These are phyloP conservation scores for Molorchus minor DNA, from an alignment of 2,888 invertebrate species.

Conservation along the genomic window DNA sequence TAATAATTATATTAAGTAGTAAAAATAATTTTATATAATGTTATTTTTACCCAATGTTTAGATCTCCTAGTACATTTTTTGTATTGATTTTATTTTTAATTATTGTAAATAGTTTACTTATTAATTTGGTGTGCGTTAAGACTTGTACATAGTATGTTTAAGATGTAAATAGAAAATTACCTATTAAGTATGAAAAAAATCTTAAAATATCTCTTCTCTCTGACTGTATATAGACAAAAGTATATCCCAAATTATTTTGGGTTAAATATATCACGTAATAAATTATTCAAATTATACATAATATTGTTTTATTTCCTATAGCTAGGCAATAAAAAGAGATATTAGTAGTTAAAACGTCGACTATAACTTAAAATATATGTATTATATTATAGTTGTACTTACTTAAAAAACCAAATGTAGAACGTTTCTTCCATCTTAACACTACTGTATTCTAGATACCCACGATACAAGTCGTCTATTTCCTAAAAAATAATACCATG, in stretches of 20 bases:
- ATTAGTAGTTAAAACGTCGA: no score
- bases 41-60: slow-evolving; percentile 33
- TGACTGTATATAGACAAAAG: slow-evolving; percentile 38
- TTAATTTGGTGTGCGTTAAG: slow-evolving; percentile 26
- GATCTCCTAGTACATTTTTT: slow-evolving; percentile 40
- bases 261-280: slow-evolving; percentile 29
- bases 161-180: slow-evolving; percentile 37
- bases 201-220: slow-evolving; percentile 26
- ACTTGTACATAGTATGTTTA: slow-evolving; percentile 33
- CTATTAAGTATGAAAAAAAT: slow-evolving; percentile 14
- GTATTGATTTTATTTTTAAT: slow-evolving; percentile 32
- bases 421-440: no score
- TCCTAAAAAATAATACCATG: no score
- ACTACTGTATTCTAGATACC: no score
- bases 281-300: slow-evolving; percentile 17
- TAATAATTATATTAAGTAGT: not conserved
- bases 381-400: no score
- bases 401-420: no score
- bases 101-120: slow-evolving; percentile 39
- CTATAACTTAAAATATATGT: no score
- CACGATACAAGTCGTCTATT: no score
- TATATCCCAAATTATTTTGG: slow-evolving; percentile 34
- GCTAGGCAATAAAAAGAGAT: no score
- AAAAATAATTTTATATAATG: slow-evolving; percentile 28
- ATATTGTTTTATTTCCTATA: no score